Conservation (phyloP, 2,888 invertebrate genomes). For the Watsonalla binaria region DNA sequence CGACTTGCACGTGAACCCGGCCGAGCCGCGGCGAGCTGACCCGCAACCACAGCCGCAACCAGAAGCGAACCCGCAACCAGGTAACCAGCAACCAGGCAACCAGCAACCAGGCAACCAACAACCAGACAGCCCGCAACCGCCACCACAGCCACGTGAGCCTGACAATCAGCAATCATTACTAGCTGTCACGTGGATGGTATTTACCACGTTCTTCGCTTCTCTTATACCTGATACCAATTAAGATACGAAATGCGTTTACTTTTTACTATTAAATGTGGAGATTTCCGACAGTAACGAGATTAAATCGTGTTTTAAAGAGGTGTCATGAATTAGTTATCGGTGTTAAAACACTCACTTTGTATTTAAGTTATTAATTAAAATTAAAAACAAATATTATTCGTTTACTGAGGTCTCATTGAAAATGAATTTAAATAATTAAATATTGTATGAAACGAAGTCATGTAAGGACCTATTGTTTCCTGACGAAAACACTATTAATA, state of each 20-base stretch:
- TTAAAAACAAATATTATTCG: no score
- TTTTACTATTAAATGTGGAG: background rate
- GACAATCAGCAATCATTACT: conserved; percentile 72
- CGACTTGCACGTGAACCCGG: conserved; percentile 64
- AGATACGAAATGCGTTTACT: conserved; percentile 6
- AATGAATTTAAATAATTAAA: no score
- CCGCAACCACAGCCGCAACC: conserved; percentile 18
- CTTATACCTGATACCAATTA: conserved; percentile 92
- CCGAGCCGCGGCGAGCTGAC: conserved; percentile 21
- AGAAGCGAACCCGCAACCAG: conserved; percentile 11
- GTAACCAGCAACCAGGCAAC: conserved; percentile 4
- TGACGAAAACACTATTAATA: no score
- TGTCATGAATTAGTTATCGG: no score
- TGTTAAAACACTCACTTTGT: no score
- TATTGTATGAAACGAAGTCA: no score
- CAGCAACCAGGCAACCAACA: conserved; percentile 2
- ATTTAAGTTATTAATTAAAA: no score
- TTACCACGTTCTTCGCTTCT: conserved; percentile 95
- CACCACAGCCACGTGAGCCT: conserved; percentile 19
- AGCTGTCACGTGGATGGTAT: conserved; percentile 91
- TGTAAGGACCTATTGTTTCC: no score
- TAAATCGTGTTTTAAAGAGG: no score
- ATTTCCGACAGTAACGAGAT: no score
- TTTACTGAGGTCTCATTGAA: no score
- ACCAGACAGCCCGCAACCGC: conserved; percentile 27